phyloP scores from a whole-genome alignment of 2,113 vertebrate species.

The Leucoraja erinaceus region DNA sequence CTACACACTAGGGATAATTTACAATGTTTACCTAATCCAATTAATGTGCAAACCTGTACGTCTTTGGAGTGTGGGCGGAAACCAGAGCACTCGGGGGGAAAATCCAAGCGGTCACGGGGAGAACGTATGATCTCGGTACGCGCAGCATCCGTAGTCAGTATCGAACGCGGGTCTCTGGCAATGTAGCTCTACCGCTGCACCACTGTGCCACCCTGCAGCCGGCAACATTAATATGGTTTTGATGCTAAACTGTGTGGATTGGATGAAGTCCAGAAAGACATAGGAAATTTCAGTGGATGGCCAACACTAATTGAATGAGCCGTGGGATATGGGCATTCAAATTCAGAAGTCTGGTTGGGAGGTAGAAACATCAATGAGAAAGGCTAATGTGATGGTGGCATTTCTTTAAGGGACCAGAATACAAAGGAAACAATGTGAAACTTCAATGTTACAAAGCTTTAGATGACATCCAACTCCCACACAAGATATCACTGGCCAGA shows the following conservation, averaged over 20 bases:
- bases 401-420: background rate
- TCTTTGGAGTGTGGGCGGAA: too few species aligned
- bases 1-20: too few species aligned
- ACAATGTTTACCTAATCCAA: too few species aligned
- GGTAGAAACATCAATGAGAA: background rate
- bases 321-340: background rate
- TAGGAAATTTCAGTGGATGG: background rate
- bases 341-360: background rate
- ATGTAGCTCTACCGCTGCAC: too few species aligned
- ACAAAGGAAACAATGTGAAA: background rate
- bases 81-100: too few species aligned
- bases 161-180: too few species aligned
- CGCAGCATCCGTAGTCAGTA: too few species aligned
- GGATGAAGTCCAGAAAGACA: background rate
- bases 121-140: too few species aligned
- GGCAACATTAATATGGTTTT: background rate
- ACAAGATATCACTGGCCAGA: background rate
- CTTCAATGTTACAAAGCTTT: background rate
- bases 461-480: background rate
- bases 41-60: too few species aligned
- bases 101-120: too few species aligned
- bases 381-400: background rate
- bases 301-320: background rate
- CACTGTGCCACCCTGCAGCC: background rate
- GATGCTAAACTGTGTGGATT: background rate